These are phyloP conservation scores for Zoanthus sansibaricus DNA, from an alignment of 92 coral and sea anemone genomes.

Conservation along the genomic window DNA sequence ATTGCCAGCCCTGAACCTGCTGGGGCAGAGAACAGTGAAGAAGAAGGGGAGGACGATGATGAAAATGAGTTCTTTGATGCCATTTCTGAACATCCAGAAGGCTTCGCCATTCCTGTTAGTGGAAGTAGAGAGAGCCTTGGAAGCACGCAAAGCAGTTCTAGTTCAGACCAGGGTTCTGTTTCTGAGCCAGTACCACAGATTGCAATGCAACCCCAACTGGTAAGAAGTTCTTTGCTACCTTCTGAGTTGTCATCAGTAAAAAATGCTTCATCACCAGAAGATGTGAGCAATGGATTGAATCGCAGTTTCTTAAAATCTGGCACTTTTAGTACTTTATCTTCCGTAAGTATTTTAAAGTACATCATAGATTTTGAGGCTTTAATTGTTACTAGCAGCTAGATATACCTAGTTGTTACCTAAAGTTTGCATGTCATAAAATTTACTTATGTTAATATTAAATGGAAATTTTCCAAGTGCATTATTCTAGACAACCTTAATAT, in stretches of 20 bases:
- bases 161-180: constrained; percentile 72
- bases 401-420: background rate
- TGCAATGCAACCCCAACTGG: constrained; percentile 15
- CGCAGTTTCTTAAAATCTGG: constrained; percentile 3
- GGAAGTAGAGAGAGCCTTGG: constrained; percentile 80
- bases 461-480: no score
- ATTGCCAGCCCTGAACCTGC: constrained; percentile 68
- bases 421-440: background rate
- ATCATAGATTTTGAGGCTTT: no score
- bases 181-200: background rate
- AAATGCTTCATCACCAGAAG: constrained; percentile 1
- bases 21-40: constrained; percentile 66
- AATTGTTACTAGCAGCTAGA: no score
- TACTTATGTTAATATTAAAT: no score
- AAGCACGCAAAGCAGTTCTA: constrained; percentile 47
- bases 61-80: constrained; percentile 97
- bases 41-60: constrained; percentile 83
- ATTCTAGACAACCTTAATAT: no score
- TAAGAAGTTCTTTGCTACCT: constrained; percentile 16
- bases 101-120: constrained; percentile 66
- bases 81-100: constrained; percentile 92
- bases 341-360: background rate
- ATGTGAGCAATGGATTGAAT: background rate
- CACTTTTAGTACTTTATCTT: constrained; percentile 11
- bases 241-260: constrained; percentile 6